Conservation (phyloP, 2,888 invertebrate genomes). For the Hypselothyrea guttata region DNA sequence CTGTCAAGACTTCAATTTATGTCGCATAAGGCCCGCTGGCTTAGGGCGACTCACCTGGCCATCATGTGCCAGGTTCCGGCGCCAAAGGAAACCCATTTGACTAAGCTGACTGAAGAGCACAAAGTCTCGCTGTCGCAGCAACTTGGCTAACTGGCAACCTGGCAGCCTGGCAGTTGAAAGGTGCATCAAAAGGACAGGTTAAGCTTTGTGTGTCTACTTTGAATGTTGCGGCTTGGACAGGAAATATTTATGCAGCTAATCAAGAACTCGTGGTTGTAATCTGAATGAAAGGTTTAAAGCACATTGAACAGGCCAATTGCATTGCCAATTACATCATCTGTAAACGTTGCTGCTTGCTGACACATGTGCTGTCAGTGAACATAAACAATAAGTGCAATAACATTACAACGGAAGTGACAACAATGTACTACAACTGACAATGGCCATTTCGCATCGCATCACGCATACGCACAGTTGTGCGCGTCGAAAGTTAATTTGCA, state of each 20-base stretch:
- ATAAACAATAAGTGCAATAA: conserved; percentile 31
- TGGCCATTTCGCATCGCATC: conserved; percentile 22
- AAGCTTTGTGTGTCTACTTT: conserved; percentile 28
- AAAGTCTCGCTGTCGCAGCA: not conserved
- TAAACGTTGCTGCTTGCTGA: conserved; percentile 19
- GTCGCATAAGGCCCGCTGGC: conserved; percentile 22
- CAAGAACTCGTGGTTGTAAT: conserved; percentile 28
- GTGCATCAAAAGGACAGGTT: conserved; percentile 18
- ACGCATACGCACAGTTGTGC: conserved; percentile 39
- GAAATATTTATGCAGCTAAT: conserved; percentile 19
- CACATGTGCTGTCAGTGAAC: conserved; percentile 40
- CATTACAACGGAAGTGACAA: conserved; percentile 39
- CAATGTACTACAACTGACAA: conserved; percentile 7
- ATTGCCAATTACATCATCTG: not conserved
- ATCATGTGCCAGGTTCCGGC: conserved; percentile 25
- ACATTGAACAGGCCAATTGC: conserved; percentile 8
- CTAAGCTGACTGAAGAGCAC: conserved; percentile 47
- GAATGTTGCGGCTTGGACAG: conserved; percentile 35
- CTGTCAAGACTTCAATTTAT: conserved; percentile 32
- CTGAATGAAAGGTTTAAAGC: conserved; percentile 12
- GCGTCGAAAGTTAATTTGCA: conserved; percentile 7
- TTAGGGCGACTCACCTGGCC: conserved; percentile 41
- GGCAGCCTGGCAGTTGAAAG: conserved; percentile 8
- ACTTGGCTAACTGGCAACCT: no score
- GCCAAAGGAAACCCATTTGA: conserved; percentile 60